Conservation (phyloP, 1,140 invertebrate species). For the Drosophila kepulauana region DNA sequence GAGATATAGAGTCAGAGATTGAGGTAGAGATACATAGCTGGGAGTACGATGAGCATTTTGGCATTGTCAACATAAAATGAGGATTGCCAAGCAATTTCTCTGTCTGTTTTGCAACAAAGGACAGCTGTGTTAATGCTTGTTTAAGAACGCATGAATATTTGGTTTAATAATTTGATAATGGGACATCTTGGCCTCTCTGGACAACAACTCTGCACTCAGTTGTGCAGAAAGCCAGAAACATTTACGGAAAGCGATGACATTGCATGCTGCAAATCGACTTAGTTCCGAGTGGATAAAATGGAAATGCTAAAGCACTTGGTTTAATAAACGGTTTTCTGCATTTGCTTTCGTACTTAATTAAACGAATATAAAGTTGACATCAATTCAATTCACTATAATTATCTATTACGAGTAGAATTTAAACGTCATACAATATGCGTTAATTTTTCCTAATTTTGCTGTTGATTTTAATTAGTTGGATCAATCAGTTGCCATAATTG, state of each 20-base stretch:
- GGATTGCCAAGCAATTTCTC: conserved; percentile 7
- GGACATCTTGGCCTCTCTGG: background rate
- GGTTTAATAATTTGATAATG: conserved; percentile 14
- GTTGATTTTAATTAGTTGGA: background rate
- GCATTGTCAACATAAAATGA: conserved; percentile 39
- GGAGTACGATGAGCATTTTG: conserved; percentile 39
- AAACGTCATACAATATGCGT: too few species aligned
- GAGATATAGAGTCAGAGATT: background rate
- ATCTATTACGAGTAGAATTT: too few species aligned
- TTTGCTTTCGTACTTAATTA: too few species aligned
- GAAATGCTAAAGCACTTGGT: too few species aligned
- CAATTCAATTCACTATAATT: background rate
- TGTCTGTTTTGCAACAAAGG: background rate
- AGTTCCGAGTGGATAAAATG: too few species aligned
- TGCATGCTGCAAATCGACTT: background rate
- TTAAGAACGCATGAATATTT: conserved; percentile 3
- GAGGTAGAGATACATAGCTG: background rate
- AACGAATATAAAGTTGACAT: background rate
- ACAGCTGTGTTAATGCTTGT: conserved; percentile 1
- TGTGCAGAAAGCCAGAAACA: background rate
- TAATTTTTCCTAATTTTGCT: background rate
- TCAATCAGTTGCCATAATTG: conserved; percentile 28
- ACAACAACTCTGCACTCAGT: background rate
- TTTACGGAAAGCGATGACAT: background rate
- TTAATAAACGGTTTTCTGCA: too few species aligned